A percentile compares a stretch with the other conserved stretches of the same genome.
Evolutionary conservation across 2,888 invertebrate species (phyloP).

Genomic region (Stomorhina lunata): DNA sequence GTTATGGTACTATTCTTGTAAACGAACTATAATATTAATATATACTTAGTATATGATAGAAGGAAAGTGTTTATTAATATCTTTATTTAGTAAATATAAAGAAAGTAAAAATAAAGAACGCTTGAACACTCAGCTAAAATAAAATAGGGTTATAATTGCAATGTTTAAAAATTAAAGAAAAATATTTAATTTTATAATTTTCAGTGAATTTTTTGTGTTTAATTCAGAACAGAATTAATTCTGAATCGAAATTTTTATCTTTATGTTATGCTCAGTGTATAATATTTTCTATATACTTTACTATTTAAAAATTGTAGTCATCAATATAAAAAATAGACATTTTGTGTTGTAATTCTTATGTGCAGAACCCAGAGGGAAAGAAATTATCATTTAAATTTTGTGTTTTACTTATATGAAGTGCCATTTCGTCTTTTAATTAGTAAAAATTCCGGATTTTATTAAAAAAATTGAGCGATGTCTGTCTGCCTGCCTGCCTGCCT

Average conservation of each 20-base stretch:
- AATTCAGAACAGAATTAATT: no score
- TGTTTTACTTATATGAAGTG: no score
- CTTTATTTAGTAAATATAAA: neutral
- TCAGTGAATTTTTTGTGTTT: neutral
- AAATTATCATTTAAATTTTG: no score
- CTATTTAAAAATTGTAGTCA: neutral
- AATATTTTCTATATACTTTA: no score
- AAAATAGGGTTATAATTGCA: neutral
- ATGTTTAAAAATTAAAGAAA: neutral
- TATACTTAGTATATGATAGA: neutral
- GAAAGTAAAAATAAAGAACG: neutral
- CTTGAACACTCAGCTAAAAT: neutral
- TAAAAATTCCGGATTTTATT: no score
- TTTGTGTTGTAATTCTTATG: neutral
- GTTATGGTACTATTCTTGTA: no score
- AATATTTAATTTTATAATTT: neutral
- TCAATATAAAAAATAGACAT: slow-evolving; percentile 1
- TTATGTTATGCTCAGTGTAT: no score
- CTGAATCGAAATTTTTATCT: no score
- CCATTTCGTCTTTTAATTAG: no score
- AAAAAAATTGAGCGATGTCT: no score
- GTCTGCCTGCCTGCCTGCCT: no score
- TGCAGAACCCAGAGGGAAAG: no score
- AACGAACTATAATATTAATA: neutral
- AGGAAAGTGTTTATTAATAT: slow-evolving; percentile 4